Percentiles rank a stretch among this genome's conserved stretches.
Conservation (phyloP, 2,797 vertebrate species). For the Pangasius mekongensis region DNA sequence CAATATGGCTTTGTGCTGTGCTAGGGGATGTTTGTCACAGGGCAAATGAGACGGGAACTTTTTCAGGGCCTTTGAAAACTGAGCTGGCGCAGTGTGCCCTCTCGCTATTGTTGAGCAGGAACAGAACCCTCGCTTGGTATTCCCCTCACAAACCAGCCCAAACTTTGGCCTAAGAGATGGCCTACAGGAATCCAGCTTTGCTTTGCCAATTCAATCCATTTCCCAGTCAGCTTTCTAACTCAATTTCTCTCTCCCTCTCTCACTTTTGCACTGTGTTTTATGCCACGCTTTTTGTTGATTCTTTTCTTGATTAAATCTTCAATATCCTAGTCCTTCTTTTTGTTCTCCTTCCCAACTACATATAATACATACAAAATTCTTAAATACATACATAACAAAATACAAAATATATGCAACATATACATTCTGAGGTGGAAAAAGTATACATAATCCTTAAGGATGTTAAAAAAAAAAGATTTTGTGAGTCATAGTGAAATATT, state of each 20-base stretch:
- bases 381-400: neutral
- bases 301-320: conserved; percentile 3
- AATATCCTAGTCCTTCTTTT: conserved; percentile 44
- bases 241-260: conserved; percentile 58
- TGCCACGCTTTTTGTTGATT: conserved; percentile 4
- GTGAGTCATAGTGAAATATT: neutral
- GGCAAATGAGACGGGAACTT: conserved; percentile 71
- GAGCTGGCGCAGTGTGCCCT: conserved; percentile 72
- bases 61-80: conserved; percentile 67
- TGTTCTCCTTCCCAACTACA: conserved; percentile 28
- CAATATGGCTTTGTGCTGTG: conserved; percentile 68
- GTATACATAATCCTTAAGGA: neutral
- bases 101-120: conserved; percentile 66
- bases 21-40: conserved; percentile 66
- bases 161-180: conserved; percentile 74
- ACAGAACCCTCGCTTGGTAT: conserved; percentile 74
- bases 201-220: conserved; percentile 71
- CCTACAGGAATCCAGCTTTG: conserved; percentile 68
- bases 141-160: conserved; percentile 75
- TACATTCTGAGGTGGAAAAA: neutral
- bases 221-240: conserved; percentile 69
- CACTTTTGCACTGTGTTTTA: conserved; percentile 31
- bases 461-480: neutral
- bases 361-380: neutral
- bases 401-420: neutral